phyloP scores from a whole-genome alignment of 2,797 vertebrate species.

The Coluber constrictor region DNA sequence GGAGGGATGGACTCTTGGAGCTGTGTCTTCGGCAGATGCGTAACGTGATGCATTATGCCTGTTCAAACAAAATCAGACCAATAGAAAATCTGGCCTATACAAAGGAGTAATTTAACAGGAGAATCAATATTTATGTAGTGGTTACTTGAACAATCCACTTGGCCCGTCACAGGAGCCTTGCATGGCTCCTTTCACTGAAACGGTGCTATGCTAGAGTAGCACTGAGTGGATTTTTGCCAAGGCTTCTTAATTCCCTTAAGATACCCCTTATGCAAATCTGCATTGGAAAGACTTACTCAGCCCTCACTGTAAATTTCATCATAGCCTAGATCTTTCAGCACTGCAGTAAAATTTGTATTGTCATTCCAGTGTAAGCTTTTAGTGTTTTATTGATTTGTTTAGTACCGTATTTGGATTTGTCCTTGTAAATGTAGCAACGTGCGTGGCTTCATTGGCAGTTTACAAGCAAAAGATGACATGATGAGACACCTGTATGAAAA shows the following conservation, averaged over 20 bases:
- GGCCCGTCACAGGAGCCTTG: not conserved
- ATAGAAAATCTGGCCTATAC: not conserved
- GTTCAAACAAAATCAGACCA: not conserved
- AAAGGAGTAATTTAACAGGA: constrained; percentile 6
- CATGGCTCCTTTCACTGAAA: not conserved
- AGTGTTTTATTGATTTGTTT: constrained; percentile 52
- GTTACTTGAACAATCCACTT: not conserved
- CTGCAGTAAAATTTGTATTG: constrained; percentile 35
- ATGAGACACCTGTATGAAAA: constrained; percentile 48
- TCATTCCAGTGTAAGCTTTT: constrained; percentile 39
- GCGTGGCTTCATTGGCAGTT: constrained; percentile 59
- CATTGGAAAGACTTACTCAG: constrained; percentile 4
- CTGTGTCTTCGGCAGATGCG: not conserved
- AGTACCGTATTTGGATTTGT: constrained; percentile 54
- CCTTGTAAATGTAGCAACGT: constrained; percentile 57
- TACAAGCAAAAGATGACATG: constrained; percentile 53
- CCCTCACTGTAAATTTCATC: constrained; percentile 19
- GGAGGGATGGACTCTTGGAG: not conserved
- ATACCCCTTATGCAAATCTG: not conserved
- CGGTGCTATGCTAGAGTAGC: not conserved
- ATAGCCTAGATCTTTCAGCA: constrained; percentile 29
- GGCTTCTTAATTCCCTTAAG: not conserved
- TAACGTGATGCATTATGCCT: not conserved
- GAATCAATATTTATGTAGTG: constrained; percentile 22
- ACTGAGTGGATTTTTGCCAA: not conserved